Evolutionary conservation across 92 coral and sea anemone genomes (phyloP).

Genomic region (Ricordea florida): DNA sequence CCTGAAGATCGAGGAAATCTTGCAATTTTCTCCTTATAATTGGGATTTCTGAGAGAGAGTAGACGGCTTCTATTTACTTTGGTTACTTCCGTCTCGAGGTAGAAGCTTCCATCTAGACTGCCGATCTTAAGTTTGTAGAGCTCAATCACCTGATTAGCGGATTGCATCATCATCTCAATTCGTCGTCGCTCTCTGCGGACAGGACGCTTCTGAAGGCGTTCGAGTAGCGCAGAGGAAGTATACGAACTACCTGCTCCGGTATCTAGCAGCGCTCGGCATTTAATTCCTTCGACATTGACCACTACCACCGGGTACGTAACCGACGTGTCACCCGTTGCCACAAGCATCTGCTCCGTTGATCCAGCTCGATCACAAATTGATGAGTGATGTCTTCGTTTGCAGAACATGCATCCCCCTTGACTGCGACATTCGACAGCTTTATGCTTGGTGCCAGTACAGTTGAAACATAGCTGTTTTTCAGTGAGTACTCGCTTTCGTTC

Average conservation of each 20-base stretch:
- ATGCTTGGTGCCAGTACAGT: constrained; percentile 39
- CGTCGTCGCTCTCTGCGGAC: constrained; percentile 35
- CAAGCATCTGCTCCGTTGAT: background rate
- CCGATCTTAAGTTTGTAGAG: constrained; percentile 35
- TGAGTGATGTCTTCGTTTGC: constrained; percentile 54
- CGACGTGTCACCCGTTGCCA: background rate
- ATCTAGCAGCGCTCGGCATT: constrained; percentile 39
- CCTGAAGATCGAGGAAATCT: too few species aligned
- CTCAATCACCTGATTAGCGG: constrained; percentile 38
- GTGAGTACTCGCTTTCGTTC: constrained; percentile 26
- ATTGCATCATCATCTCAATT: constrained; percentile 67
- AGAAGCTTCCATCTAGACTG: constrained; percentile 44
- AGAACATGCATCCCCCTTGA: constrained; percentile 20
- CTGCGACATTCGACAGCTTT: constrained; percentile 35
- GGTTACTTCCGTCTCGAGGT: too few species aligned
- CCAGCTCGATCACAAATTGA: constrained; percentile 38
- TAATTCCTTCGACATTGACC: constrained; percentile 43
- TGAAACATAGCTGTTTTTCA: constrained; percentile 35
- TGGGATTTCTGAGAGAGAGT: too few species aligned
- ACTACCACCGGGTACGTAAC: constrained; percentile 58
- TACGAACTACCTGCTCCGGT: constrained; percentile 53
- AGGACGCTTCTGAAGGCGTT: constrained; percentile 28
- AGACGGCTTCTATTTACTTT: too few species aligned
- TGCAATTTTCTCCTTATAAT: too few species aligned
- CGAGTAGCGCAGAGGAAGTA: constrained; percentile 58